These are phyloP conservation scores for Eudasyphora cyanicolor DNA, from an alignment of 2,888 invertebrate species.

Conservation along the genomic window DNA sequence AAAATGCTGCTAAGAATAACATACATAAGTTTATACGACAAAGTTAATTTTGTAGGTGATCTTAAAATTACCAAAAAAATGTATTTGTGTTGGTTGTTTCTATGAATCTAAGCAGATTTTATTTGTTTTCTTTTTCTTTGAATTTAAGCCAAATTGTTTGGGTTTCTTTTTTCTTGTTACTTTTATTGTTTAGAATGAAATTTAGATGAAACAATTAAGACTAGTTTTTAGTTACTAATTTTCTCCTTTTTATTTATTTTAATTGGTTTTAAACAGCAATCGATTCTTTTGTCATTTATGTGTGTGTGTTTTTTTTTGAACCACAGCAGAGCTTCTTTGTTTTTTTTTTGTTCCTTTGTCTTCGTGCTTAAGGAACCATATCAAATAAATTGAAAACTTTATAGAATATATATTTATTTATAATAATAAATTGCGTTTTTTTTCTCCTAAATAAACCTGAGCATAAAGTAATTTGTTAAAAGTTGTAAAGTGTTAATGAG, in stretches of 20 bases:
- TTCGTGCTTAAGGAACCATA: conserved; percentile 41
- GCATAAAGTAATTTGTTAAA: conserved; percentile 30
- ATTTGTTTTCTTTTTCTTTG: neutral
- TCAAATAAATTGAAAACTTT: neutral
- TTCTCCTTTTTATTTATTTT: neutral
- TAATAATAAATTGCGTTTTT: neutral
- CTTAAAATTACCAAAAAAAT: neutral
- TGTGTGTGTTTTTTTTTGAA: neutral
- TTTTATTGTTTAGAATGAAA: conserved; percentile 33
- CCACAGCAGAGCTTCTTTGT: conserved; percentile 13
- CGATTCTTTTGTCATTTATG: conserved; percentile 20
- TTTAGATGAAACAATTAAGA: conserved; percentile 34
- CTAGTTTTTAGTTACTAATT: conserved; percentile 44
- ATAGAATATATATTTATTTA: neutral
- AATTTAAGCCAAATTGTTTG: conserved; percentile 16
- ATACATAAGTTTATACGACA: neutral
- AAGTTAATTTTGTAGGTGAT: neutral
- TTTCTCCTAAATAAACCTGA: conserved; percentile 33
- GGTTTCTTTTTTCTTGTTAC: neutral
- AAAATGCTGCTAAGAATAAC: neutral
- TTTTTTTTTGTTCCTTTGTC: conserved; percentile 15
- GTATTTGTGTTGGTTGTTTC: conserved; percentile 5
- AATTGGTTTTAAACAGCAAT: conserved; percentile 23
- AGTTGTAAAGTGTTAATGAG: neutral
- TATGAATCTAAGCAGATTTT: neutral